These are phyloP conservation scores for Eulemur rufifrons DNA, from an alignment of 2,113 vertebrate species.

Conservation along the genomic window DNA sequence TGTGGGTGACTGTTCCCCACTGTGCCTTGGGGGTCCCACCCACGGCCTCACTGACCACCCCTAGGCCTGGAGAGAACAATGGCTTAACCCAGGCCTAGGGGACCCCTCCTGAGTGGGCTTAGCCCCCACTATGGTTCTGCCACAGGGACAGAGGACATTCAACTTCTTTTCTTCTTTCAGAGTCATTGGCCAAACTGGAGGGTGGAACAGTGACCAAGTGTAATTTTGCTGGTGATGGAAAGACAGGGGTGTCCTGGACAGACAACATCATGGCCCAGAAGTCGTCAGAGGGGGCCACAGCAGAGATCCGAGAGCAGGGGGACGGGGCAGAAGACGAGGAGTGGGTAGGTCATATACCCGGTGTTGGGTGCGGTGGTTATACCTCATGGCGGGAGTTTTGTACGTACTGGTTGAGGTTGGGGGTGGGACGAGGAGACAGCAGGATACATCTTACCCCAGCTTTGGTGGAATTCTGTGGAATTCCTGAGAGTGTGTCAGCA, in stretches of 20 bases:
- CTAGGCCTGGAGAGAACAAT: not conserved
- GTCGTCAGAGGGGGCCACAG: not conserved
- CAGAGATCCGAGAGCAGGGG: constrained; percentile 74
- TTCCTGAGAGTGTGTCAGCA: not conserved
- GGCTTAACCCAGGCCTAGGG: not conserved
- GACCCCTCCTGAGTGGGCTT: not conserved
- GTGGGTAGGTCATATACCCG: constrained; percentile 86
- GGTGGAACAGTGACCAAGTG: constrained; percentile 90
- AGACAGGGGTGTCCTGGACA: constrained; percentile 90
- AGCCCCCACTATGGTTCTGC: not conserved
- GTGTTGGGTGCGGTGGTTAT: fast-evolving
- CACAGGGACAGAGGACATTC: not conserved
- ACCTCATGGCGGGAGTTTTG: not conserved
- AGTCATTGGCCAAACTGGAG: constrained; percentile 90
- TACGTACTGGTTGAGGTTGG: not conserved
- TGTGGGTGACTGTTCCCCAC: not conserved
- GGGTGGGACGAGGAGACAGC: not conserved
- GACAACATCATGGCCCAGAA: constrained; percentile 93
- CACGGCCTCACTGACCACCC: not conserved
- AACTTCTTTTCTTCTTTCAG: constrained; percentile 73
- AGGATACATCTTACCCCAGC: not conserved
- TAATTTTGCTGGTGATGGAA: constrained; percentile 91
- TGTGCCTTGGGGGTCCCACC: not conserved
- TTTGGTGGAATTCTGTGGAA: not conserved
- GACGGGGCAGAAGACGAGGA: constrained; percentile 90